phyloP scores from a whole-genome alignment of 2,797 vertebrate genomes.

The Antennarius maculatus region DNA sequence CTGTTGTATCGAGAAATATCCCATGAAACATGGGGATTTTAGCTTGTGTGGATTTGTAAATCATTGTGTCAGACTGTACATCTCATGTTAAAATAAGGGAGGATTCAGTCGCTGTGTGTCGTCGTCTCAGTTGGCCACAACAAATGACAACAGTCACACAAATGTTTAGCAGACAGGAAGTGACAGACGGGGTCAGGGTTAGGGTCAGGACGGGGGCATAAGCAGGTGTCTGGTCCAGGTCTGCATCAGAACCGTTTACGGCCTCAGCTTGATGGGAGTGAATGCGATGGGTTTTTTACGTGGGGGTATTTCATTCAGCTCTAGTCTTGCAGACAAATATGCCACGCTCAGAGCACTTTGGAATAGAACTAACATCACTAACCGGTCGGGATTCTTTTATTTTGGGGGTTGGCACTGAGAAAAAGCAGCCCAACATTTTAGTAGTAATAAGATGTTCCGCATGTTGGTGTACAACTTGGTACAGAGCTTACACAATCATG shows the following conservation, averaged over 20 bases:
- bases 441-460: background rate
- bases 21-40: constrained; percentile 13
- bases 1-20: constrained; percentile 16
- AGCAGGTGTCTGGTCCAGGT: too few species aligned
- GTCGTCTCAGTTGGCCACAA: background rate
- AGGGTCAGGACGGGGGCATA: too few species aligned
- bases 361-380: too few species aligned
- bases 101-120: constrained; percentile 5
- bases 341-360: background rate
- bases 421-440: background rate
- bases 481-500: background rate
- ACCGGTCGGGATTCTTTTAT: background rate
- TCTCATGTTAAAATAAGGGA: constrained; percentile 8
- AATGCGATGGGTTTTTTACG: too few species aligned
- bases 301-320: background rate
- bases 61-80: constrained; percentile 19
- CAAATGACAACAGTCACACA: background rate
- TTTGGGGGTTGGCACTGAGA: background rate
- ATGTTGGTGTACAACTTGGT: background rate
- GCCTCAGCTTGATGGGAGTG: too few species aligned
- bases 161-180: too few species aligned
- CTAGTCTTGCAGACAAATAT: background rate
- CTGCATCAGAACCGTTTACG: too few species aligned
- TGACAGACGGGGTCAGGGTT: too few species aligned
- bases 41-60: constrained; percentile 28